phyloP scores from a whole-genome alignment of 2,888 invertebrate genomes.

The Epicampocera succincta region DNA sequence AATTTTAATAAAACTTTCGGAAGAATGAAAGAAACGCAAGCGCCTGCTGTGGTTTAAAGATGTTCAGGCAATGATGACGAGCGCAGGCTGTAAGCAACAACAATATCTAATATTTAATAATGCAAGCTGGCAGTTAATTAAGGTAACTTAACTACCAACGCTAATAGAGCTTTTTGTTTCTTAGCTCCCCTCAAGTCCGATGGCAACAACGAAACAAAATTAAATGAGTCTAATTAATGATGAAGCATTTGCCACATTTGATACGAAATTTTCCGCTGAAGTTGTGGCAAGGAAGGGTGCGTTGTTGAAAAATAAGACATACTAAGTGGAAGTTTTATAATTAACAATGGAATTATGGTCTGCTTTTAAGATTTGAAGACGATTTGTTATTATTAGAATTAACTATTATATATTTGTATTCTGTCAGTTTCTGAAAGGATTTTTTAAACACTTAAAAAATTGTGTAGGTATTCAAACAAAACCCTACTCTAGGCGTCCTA shows the following conservation, averaged over 20 bases:
- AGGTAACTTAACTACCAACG: slow-evolving; percentile 77
- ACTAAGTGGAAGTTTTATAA: neutral
- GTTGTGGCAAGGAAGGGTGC: slow-evolving; percentile 1
- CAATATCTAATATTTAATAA: slow-evolving; percentile 68
- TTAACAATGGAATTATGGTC: slow-evolving; percentile 27
- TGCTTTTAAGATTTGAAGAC: slow-evolving; percentile 14
- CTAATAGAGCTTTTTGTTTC: slow-evolving; percentile 60
- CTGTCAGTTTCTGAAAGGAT: no score
- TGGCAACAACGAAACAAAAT: slow-evolving; percentile 46
- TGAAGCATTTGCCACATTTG: slow-evolving; percentile 80
- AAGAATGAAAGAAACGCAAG: neutral
- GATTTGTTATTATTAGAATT: slow-evolving; percentile 6
- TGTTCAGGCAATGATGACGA: slow-evolving; percentile 54
- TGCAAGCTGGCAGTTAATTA: slow-evolving; percentile 79
- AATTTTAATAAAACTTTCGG: slow-evolving; percentile 67
- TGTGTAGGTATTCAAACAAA: no score
- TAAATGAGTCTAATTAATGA: slow-evolving; percentile 82
- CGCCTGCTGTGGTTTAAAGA: slow-evolving; percentile 14
- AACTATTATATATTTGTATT: no score
- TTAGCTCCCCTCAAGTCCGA: slow-evolving; percentile 38
- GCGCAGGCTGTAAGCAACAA: slow-evolving; percentile 24
- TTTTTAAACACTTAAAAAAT: neutral
- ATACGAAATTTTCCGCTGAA: slow-evolving; percentile 56
- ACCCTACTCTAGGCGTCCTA: no score
- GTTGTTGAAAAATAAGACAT: neutral